These are phyloP conservation scores for Limnephilus rhombicus DNA, from an alignment of 2,888 invertebrate genomes.

Conservation along the genomic window DNA sequence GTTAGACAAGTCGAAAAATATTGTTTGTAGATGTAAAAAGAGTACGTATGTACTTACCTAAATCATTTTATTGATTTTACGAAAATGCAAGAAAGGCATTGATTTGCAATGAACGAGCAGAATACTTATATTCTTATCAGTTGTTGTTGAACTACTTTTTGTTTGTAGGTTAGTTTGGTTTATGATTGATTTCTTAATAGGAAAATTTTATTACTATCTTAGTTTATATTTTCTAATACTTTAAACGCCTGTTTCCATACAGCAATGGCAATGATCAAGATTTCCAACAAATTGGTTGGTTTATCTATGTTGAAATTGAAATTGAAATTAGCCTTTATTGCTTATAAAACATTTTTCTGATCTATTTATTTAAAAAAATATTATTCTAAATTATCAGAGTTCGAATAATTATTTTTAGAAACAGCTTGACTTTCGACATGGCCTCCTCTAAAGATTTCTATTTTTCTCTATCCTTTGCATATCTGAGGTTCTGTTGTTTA, in stretches of 20 bases:
- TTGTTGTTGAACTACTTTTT: not conserved
- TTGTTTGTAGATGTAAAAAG: not conserved
- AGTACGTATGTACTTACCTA: no score
- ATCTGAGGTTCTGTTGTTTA: no score
- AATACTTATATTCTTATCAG: not conserved
- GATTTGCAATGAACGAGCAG: not conserved
- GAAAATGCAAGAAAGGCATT: not conserved
- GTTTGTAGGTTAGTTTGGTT: not conserved
- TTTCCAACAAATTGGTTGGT: not conserved
- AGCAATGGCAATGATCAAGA: not conserved
- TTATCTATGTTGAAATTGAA: not conserved
- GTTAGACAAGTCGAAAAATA: not conserved
- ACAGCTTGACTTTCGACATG: no score
- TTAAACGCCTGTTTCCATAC: not conserved
- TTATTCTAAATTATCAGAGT: no score
- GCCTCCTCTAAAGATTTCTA: no score
- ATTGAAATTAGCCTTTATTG: no score
- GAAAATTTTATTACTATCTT: not conserved
- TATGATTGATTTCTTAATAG: not conserved
- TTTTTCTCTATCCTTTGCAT: no score
- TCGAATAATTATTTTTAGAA: no score
- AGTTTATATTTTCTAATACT: not conserved
- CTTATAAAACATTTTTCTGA: no score
- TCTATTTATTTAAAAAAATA: no score
- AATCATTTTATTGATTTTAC: not conserved